Percentiles rank a stretch among this genome's conserved stretches.
phyloP scores from a whole-genome alignment of 2,113 vertebrate genomes.

The Oncorhynchus kisutch region DNA sequence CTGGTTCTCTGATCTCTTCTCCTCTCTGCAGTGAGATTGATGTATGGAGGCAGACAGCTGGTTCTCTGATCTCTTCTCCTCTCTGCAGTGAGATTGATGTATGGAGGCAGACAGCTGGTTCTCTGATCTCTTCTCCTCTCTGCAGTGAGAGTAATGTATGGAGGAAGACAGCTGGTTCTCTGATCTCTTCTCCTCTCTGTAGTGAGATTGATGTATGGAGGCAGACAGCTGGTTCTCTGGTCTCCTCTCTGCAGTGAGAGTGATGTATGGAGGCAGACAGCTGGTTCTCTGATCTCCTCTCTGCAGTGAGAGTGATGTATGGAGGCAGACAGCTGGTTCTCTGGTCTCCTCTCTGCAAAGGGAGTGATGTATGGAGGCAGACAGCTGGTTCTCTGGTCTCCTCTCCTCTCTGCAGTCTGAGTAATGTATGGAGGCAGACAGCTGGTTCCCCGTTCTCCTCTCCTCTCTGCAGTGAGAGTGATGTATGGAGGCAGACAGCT shows the following conservation, averaged over 20 bases:
- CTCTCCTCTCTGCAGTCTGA: constrained; percentile 24
- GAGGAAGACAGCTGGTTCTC: constrained; percentile 39
- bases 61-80: constrained; percentile 30
- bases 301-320: constrained; percentile 27
- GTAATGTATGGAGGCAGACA: constrained; percentile 4
- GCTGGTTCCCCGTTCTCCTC: constrained; percentile 38
- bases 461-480: constrained; percentile 29
- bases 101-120: constrained; percentile 35
- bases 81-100: constrained; percentile 28
- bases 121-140: constrained; percentile 15
- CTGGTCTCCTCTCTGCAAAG: constrained; percentile 40
- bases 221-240: constrained; percentile 47
- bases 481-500: constrained; percentile 17
- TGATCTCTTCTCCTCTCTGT: constrained; percentile 27
- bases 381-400: constrained; percentile 47
- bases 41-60: constrained; percentile 26
- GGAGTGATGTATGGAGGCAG: background rate
- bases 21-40: constrained; percentile 27
- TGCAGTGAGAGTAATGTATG: constrained; percentile 23
- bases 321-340: constrained; percentile 38
- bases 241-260: constrained; percentile 29
- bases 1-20: constrained; percentile 37
- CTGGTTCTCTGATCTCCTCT: constrained; percentile 38
- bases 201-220: constrained; percentile 6
- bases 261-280: constrained; percentile 12